Percentiles rank a stretch among this genome's conserved stretches.
Conservation (phyloP, 2,888 invertebrate genomes). For the Mellilla xanthometata region DNA sequence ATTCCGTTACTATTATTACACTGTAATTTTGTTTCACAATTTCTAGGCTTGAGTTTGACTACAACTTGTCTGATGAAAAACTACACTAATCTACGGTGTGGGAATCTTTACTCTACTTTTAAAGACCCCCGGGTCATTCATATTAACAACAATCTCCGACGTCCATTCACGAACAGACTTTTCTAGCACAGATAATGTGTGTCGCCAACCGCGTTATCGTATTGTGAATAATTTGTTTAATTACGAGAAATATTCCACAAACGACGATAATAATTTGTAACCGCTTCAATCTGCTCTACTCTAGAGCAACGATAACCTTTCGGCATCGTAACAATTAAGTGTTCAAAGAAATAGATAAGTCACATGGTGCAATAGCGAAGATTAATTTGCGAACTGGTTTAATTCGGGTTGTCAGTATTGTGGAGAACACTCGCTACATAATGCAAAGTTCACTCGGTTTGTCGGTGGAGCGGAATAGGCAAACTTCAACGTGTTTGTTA, state of each 20-base stretch:
- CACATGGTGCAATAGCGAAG: background rate
- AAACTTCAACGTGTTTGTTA: slow-evolving; percentile 1
- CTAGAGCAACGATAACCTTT: slow-evolving; percentile 1
- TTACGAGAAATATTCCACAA: slow-evolving; percentile 2
- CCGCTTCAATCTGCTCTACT: slow-evolving; percentile 1
- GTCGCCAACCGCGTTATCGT: background rate
- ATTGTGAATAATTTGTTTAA: background rate
- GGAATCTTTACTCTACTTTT: no score
- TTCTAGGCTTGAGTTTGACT: no score
- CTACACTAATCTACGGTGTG: no score
- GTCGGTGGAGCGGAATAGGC: background rate
- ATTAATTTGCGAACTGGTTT: background rate
- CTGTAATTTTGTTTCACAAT: no score
- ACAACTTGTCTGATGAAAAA: no score
- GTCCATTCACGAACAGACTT: no score
- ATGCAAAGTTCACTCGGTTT: background rate
- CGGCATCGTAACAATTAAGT: background rate
- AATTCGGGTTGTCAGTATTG: background rate
- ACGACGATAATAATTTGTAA: background rate
- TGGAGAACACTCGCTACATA: background rate
- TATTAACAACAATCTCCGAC: background rate
- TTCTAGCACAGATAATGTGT: background rate
- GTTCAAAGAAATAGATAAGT: background rate
- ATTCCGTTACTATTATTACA: no score
- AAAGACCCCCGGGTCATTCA: no score